Conservation (phyloP, 1,140 invertebrate genomes). For the Rhopalosiphum padi region DNA sequence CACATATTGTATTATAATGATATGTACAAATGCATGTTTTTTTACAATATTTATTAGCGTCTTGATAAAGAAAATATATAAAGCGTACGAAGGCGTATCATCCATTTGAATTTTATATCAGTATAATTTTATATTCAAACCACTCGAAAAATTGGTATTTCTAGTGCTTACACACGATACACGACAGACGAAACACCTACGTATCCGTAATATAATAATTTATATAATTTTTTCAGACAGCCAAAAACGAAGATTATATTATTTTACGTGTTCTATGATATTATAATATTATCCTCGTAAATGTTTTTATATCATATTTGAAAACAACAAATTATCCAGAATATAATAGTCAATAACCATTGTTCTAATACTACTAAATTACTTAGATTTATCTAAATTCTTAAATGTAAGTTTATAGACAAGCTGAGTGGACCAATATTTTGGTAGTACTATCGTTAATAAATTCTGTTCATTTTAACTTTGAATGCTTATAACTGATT, state of each 20-base stretch:
- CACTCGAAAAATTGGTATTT: background rate
- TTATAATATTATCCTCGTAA: background rate
- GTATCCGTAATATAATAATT: background rate
- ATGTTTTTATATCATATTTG: background rate
- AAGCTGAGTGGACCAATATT: background rate
- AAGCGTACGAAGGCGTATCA: background rate
- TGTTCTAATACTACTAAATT: background rate
- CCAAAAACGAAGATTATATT: background rate
- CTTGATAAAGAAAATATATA: background rate
- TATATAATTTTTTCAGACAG: background rate
- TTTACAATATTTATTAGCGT: background rate
- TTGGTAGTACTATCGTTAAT: background rate
- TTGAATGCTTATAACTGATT: background rate
- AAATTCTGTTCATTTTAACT: background rate
- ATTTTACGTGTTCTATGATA: background rate
- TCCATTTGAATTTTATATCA: background rate
- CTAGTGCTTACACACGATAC: background rate
- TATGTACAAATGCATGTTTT: background rate
- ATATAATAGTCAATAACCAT: background rate
- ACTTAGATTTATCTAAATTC: too few relatives aligned
- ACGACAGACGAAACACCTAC: background rate
- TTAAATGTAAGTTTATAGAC: background rate
- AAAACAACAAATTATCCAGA: background rate
- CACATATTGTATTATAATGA: background rate
- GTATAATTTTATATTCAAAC: background rate